phyloP scores from a whole-genome alignment of 1,140 invertebrate species.

The Drosophila bocki region DNA sequence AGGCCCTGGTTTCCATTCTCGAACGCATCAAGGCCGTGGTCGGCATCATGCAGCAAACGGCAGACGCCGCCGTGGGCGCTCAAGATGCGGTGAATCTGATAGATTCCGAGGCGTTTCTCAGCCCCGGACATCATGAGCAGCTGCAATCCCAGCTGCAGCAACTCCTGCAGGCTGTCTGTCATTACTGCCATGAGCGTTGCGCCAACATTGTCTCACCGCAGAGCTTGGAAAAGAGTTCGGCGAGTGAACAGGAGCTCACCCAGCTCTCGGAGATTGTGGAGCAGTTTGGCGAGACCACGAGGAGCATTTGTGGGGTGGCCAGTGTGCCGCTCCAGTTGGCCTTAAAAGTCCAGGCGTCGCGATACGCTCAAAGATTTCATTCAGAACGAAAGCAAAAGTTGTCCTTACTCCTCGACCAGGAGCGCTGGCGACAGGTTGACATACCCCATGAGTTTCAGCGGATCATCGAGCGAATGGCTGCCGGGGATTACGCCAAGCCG shows the following conservation, averaged over 20 bases:
- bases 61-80: constrained; percentile 87
- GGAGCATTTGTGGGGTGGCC: constrained; percentile 91
- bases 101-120: constrained; percentile 89
- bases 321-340: constrained; percentile 93
- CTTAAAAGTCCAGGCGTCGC: constrained; percentile 94
- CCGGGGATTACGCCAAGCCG: constrained; percentile 82
- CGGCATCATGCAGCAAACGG: constrained; percentile 89
- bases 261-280: constrained; percentile 92
- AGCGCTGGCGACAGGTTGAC: constrained; percentile 97
- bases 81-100: constrained; percentile 86
- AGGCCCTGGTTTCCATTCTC: constrained; percentile 87
- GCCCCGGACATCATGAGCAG: constrained; percentile 89
- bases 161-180: constrained; percentile 92
- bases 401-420: constrained; percentile 93
- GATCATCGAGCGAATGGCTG: constrained; percentile 91
- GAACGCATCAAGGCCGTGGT: constrained; percentile 89
- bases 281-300: constrained; percentile 91
- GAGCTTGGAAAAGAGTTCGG: constrained; percentile 88
- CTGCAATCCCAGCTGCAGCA: constrained; percentile 90
- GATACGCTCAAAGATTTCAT: constrained; percentile 96
- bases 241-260: constrained; percentile 91
- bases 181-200: constrained; percentile 96
- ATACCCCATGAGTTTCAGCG: constrained; percentile 94
- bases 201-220: constrained; percentile 93
- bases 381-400: constrained; percentile 94